Evolutionary conservation across 1,140 invertebrate species (phyloP).

Genomic region (Rhagoletis zephyria): DNA sequence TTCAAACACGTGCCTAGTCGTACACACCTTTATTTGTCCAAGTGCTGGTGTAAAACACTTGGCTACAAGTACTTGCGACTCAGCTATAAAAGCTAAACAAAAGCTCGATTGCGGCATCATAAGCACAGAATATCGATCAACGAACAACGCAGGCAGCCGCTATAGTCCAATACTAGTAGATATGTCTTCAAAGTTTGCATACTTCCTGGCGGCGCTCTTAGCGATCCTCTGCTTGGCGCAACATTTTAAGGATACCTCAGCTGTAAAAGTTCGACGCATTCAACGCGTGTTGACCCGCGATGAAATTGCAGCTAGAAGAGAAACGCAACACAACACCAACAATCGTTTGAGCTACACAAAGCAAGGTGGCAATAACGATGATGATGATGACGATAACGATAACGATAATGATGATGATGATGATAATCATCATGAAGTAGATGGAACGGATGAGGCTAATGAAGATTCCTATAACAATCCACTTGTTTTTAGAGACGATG

Average conservation of each 20-base stretch:
- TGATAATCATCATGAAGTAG: background rate
- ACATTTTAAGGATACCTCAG: background rate
- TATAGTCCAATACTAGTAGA: no score
- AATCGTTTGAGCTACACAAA: conserved; percentile 2
- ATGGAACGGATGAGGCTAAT: background rate
- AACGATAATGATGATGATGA: background rate
- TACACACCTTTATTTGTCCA: background rate
- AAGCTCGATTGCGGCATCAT: background rate
- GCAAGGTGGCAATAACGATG: background rate
- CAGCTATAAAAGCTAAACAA: conserved; percentile 25
- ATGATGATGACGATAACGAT: conserved; percentile 16
- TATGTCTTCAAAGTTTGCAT: conserved; percentile 7
- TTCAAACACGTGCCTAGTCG: no score
- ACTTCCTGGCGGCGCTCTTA: background rate
- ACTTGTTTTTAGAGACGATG: background rate
- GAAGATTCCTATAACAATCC: background rate
- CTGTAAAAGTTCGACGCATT: background rate
- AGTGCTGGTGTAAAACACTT: background rate
- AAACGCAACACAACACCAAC: background rate
- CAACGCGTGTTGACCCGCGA: background rate
- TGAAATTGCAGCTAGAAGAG: background rate
- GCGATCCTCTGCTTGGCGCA: conserved; percentile 20
- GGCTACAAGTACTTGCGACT: background rate
- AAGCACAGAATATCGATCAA: background rate
- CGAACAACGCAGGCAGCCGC: background rate